phyloP scores from a whole-genome alignment of 1,140 invertebrate genomes.

The Drosophila melanogaster region Release_6_plus_ISO1_MT NT_033777.3:30276001-30276500 shows the following conservation, averaged over 20 bases:
- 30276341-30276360: slow-evolving; percentile 58
- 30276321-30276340: slow-evolving; percentile 41
- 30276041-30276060: slow-evolving; percentile 64
- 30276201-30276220: slow-evolving; percentile 2
- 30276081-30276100: neutral
- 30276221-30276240: slow-evolving; percentile 45
- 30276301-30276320: slow-evolving; percentile 51
- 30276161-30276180: slow-evolving; percentile 78
- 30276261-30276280: slow-evolving; percentile 63
- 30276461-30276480: slow-evolving; percentile 55
- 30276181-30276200: slow-evolving; percentile 44
- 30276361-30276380: slow-evolving; percentile 23
- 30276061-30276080: slow-evolving; percentile 59
- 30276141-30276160: slow-evolving; percentile 74
- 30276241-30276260: slow-evolving; percentile 45
- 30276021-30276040: slow-evolving; percentile 41
- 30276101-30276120: too few relatives aligned
- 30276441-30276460: slow-evolving; percentile 27
- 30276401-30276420: slow-evolving; percentile 72
- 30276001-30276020: slow-evolving; percentile 64
- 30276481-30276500: slow-evolving; percentile 53
- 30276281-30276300: slow-evolving; percentile 64
- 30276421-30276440: slow-evolving; percentile 54
- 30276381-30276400: neutral
- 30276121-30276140: slow-evolving; percentile 69